A percentile compares a stretch with the other conserved stretches of the same genome.
Evolutionary conservation across 2,888 invertebrate species (phyloP).

Genomic region (Macropis europaea): DNA sequence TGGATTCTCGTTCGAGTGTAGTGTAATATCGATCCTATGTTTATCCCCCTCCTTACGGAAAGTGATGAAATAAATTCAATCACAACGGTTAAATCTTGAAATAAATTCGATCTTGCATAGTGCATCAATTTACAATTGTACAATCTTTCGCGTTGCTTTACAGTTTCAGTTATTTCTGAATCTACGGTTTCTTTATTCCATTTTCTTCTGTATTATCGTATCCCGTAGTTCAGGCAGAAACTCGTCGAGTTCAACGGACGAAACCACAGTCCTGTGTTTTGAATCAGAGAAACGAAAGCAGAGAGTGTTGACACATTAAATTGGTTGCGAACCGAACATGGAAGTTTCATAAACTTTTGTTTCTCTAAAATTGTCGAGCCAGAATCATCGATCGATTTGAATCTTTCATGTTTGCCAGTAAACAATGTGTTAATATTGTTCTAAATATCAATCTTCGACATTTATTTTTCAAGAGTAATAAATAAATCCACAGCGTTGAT

Average conservation of each 20-base stretch:
- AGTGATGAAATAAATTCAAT: conserved; percentile 26
- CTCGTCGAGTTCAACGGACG: background rate
- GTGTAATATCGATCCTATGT: conserved; percentile 26
- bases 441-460: too few species aligned
- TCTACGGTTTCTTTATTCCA: background rate
- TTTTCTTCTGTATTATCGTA: background rate
- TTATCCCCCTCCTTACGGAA: too few species aligned
- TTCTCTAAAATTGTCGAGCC: background rate
- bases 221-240: background rate
- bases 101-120: background rate
- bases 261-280: conserved; percentile 6
- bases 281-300: background rate
- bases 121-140: background rate
- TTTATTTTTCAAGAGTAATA: too few species aligned
- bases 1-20: background rate
- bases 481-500: too few species aligned
- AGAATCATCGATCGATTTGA: too few species aligned
- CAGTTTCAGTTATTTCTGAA: too few species aligned
- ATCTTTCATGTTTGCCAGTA: too few species aligned
- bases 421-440: too few species aligned
- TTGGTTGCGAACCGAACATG: background rate
- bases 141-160: too few species aligned
- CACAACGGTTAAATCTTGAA: too few species aligned
- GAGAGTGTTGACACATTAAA: background rate
- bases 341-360: background rate